Evolutionary conservation across 2,797 vertebrate genomes (phyloP), one percentile per base, ranked within the genome.

Genomic region (Sebastiscus tertius): DNA sequence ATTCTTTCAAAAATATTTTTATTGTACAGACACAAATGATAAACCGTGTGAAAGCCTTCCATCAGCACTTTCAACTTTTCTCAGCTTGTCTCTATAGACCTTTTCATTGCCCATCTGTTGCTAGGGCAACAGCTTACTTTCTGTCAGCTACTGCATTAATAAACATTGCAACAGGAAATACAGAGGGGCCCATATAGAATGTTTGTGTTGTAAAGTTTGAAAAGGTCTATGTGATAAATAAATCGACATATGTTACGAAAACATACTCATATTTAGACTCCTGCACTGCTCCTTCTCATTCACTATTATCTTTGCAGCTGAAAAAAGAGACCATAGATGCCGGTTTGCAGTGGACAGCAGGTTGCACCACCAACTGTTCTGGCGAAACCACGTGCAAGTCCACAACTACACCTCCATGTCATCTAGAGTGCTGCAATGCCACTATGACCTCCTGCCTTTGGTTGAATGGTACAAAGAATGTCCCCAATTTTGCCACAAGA

Each of bases 351-450:
- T 97, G 96, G 85, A 70, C 77, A 18, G 96, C 93, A 0, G 94
- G 96, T 56, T 97, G 96, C 31, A 93, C 92, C 75, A 88, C 77
- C 22, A 91, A 94, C 83, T 97, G 96, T 73, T 87, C 92, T 27
- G 77, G 46, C 2, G 22, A 91, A 2, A 74, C 87, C 24, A 81
- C 88, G 14, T 91, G 91, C 4, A 1, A 54, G 1, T 22, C 59
- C 6, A 2, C 72, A 6, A 77, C 86, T 3, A 6, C 70, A 4
- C 52, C 80, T 18, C 78, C 94, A 29, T 97, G 96, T 77, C 87
- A 87, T 61, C 93, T 95, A 26, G 97, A 97, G 84, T 97, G 96
- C 94, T 97, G 97, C 86, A 93, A 84, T 0, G 94, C 96, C 8
- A 92, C 81, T 0, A 56, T 6, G 1, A 80, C 78, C 20, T 97